Conservation (phyloP, 2,797 vertebrate genomes). For the Xiphorhynchus erythropygius region DNA sequence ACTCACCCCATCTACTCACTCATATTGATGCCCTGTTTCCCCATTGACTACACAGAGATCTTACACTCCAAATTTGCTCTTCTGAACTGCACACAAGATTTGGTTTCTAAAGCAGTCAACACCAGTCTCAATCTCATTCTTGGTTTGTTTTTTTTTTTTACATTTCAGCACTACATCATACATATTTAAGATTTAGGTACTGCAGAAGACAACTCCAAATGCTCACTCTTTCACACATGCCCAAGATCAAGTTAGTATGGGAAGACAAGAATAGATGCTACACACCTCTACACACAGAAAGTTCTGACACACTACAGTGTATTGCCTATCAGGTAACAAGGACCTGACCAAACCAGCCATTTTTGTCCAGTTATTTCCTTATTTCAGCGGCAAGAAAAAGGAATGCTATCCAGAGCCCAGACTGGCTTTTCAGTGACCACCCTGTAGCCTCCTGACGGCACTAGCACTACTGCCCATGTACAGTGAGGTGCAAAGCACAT, state of each 20-base stretch:
- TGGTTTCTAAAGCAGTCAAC: not conserved
- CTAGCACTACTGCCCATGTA: not conserved
- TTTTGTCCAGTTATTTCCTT: not conserved
- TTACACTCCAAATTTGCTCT: not conserved
- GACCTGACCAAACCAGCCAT: not conserved
- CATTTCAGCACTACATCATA: not conserved
- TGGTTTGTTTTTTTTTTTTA: not conserved
- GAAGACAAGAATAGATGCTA: not conserved
- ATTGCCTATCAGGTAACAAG: not conserved
- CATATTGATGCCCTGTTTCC: not conserved
- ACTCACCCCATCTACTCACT: not conserved
- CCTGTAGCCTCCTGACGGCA: not conserved
- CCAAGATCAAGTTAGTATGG: not conserved
- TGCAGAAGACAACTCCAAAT: not conserved
- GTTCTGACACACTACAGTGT: not conserved
- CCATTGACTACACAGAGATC: not conserved
- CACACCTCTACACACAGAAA: fast-evolving
- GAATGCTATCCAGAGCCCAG: not conserved
- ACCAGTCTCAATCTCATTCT: not conserved
- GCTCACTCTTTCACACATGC: not conserved
- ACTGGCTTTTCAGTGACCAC: not conserved
- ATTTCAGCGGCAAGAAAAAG: not conserved
- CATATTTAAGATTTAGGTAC: not conserved
- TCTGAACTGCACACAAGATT: not conserved
- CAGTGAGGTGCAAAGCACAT: not conserved